Percentiles rank a stretch among this genome's conserved stretches.
phyloP scores from a whole-genome alignment of 2,888 invertebrate species.

The Pandemis corylana region DNA sequence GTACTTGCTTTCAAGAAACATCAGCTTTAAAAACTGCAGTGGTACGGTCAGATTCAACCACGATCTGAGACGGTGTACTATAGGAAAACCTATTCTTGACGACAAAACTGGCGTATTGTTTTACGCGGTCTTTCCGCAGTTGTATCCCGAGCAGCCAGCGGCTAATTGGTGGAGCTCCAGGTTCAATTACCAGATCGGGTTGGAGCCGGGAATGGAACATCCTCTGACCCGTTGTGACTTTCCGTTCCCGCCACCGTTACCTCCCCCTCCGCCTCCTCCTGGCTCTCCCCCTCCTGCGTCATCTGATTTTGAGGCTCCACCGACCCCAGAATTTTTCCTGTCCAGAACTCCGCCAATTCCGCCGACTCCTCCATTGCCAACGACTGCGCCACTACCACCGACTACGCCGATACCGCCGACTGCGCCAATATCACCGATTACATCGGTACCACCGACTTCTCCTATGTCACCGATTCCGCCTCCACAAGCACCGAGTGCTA shows the following conservation, averaged over 20 bases:
- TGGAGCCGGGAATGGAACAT: background rate
- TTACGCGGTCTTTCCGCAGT: background rate
- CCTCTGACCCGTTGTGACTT: background rate
- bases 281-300: background rate
- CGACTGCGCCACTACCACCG: background rate
- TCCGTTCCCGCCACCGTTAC: conserved; percentile 13
- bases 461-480: background rate
- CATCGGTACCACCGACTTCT: background rate
- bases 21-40: no score
- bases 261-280: background rate
- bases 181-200: background rate
- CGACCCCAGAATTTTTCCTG: background rate
- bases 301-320: background rate
- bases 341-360: background rate
- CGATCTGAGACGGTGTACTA: background rate
- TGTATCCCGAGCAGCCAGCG: conserved; percentile 8
- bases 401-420: background rate
- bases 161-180: background rate
- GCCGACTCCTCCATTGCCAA: background rate
- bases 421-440: background rate
- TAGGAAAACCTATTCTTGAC: background rate
- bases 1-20: background rate
- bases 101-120: background rate
- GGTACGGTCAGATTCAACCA: background rate
- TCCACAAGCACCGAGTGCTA: no score